Evolutionary conservation across 1,140 invertebrate species (phyloP), one percentile per base, ranked within the genome.

Genomic region (Dreissena polymorpha): DNA sequence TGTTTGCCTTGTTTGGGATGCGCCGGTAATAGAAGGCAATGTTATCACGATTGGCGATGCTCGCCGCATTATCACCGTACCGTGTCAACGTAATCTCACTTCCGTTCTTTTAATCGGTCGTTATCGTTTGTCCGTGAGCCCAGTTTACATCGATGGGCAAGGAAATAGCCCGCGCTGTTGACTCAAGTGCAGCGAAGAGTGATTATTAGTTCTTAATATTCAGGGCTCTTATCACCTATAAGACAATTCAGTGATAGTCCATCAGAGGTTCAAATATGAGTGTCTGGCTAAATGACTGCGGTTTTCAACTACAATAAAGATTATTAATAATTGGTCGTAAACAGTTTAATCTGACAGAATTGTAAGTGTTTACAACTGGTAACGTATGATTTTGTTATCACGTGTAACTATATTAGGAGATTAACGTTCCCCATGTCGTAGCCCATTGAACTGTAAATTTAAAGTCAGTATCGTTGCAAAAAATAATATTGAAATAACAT

Each of bases 1-100:
- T 82, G 71, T 82, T 82, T 82, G 79, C 68, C 79, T 73, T 82
- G 79, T 82, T 82, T 82, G 29, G 79, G 14, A 55, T 21, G 14
- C 53, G 64, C 57, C 70, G 10, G 49, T 72, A 39, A 39, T 39
- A 39, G 39, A 39, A 39, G 39, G 39, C 39, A 39, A 39, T 39
- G 39, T 39, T 39, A 39, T 39, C 39, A 39, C 39, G 39, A 39
- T 39, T 39, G 8, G 39, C 39, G 39, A 39, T 39, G 69, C 55
- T 67, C 57, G 71, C 49, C 57, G 57, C 65, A 27, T 74, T 74
- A 82, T 82, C 79, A 27, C 39, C 39, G 8, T 39, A 39, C 39
- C 39, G 39, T 39, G 39, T 39, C 39, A 39, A 39, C 39, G 39
- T 72, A 65, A 82, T 82, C 79, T 82, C n/a, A 82, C 79, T 82